These are phyloP conservation scores for Sternotherus odoratus DNA, from an alignment of 2,797 vertebrate species.

Conservation along the genomic window DNA sequence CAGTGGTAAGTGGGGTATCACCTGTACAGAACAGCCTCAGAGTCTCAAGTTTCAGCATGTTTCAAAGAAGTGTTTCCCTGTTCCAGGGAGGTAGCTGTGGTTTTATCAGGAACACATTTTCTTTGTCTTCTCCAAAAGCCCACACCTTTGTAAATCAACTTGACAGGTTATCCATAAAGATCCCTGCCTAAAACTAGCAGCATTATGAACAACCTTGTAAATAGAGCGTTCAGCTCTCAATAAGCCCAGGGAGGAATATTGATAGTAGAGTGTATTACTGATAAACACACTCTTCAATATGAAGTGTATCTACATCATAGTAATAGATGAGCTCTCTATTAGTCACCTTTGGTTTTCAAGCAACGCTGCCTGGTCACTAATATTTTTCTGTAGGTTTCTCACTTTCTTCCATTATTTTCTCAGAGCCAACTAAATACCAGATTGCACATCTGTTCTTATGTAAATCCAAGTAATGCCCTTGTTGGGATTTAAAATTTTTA, in stretches of 20 bases:
- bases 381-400: slow-evolving; percentile 4
- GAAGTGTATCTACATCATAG: background rate
- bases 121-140: background rate
- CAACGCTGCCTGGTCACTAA: background rate
- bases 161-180: slow-evolving; percentile 6
- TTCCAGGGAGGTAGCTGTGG: background rate
- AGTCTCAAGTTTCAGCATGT: background rate
- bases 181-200: background rate
- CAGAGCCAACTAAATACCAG: background rate
- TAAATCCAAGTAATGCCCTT: slow-evolving; percentile 21
- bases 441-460: background rate
- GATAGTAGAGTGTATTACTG: background rate
- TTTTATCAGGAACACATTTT: slow-evolving; percentile 10
- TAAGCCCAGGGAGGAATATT: background rate
- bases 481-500: slow-evolving; percentile 5
- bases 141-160: slow-evolving; percentile 4
- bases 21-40: background rate
- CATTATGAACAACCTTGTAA: background rate
- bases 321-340: background rate
- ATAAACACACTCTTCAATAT: background rate
- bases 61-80: background rate
- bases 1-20: background rate
- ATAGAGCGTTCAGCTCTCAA: background rate
- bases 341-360: background rate
- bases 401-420: slow-evolving; percentile 11